Evolutionary conservation across 2,113 vertebrate genomes (phyloP), one percentile per base, ranked within the genome.

Genomic region (Catharus fuscescens): DNA sequence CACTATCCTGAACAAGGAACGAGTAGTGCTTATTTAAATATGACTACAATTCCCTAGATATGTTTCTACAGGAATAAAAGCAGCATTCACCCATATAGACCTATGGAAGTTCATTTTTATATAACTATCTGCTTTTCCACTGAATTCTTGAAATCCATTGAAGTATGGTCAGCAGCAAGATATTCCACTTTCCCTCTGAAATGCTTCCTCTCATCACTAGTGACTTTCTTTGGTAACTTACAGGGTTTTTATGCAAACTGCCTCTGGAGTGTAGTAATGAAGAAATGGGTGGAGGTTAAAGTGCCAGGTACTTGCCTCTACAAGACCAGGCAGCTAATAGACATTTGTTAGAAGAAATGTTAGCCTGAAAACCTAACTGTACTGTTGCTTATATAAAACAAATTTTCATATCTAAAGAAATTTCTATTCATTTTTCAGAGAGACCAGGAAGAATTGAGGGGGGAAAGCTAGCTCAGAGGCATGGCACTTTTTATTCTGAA

Each of bases 341-440:
- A 56, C 42, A 50, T 77, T 69, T 47, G 29, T 54, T 61, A 69
- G 45, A 69, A 64, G 50, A 92, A 95, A 87, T 7, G 14, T 72
- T 87, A 91, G 53, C 57, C 73, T 85, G 54, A 69, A 94, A 93
- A 77, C 17, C 31, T 62, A 87, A 91, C 34, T 90, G 80, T 70
- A 54, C 29, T 59, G n/a, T 54, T 87, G 53, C 26, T 38, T 36
- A 42, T 5, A 62, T 23, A 59, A 81, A 92, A 10, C 14, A 72
- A 62, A 34, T 69, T 81, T 87, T 65, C 23, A 18, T 12, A 18
- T 3, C 12, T 5, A 54, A 40, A 71, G 89, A 89, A 74, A 48
- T 9, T 38, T 89, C 40, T 85, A 50, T 73, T 62, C 5, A 56
- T 92, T 91, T 90, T 45, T 42, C 53, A 79, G 65, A 74, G 31